Conservation (phyloP, 2,888 invertebrate genomes). For the Himalopsyche tibetana region DNA sequence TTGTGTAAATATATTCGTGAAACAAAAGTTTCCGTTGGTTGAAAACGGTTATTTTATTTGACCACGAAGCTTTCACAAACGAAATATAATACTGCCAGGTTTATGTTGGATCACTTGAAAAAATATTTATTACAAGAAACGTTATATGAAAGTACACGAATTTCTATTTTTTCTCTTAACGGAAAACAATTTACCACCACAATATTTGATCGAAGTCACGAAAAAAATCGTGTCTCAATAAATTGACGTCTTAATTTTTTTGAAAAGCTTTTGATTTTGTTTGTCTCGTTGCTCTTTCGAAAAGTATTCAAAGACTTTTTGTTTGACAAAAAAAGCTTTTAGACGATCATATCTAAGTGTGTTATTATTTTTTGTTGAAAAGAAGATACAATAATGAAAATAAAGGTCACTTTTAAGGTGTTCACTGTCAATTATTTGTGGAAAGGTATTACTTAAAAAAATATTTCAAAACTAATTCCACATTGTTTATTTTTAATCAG, state of each 20-base stretch:
- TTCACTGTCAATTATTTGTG: too few species aligned
- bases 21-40: background rate
- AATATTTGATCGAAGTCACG: background rate
- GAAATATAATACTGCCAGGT: constrained; percentile 2
- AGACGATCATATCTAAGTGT: too few species aligned
- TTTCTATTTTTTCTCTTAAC: background rate
- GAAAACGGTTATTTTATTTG: constrained; percentile 9
- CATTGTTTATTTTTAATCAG: too few species aligned
- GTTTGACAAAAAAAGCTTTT: background rate
- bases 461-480: too few species aligned
- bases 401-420: too few species aligned
- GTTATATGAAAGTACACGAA: too few species aligned
- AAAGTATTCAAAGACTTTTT: background rate
- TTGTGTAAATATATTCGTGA: constrained; percentile 26
- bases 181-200: background rate
- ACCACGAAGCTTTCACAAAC: constrained; percentile 13
- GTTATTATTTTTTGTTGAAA: too few species aligned
- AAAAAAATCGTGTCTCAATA: constrained; percentile 3
- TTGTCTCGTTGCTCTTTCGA: background rate
- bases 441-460: too few species aligned
- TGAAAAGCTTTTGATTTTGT: background rate
- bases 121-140: constrained; percentile 1
- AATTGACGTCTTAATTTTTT: constrained; percentile 28
- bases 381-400: too few species aligned
- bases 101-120: background rate